Conservation (phyloP, 2,113 vertebrate genomes). For the Noturus placidus region DNA sequence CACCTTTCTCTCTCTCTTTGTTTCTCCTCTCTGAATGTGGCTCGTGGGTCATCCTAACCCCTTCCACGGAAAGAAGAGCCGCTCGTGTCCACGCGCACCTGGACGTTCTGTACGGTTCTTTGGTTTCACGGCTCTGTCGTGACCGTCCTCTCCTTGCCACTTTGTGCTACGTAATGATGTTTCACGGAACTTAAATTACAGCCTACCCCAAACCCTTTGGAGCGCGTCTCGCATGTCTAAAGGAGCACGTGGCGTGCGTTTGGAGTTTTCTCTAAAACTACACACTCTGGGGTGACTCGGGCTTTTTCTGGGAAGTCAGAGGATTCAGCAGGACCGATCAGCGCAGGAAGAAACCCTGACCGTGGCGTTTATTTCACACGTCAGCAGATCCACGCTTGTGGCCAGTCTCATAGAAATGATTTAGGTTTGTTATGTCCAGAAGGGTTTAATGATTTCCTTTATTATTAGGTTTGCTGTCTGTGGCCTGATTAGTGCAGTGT, state of each 20-base stretch:
- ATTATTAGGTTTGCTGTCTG: no score
- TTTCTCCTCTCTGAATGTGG: background rate
- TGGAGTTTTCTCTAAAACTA: background rate
- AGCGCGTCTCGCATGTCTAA: background rate
- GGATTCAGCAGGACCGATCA: background rate
- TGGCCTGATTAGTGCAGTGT: no score
- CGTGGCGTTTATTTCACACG: no score
- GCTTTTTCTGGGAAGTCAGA: background rate
- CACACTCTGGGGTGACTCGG: background rate
- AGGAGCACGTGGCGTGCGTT: background rate
- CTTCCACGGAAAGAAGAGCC: background rate
- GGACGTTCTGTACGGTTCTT: background rate
- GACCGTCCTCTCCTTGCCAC: background rate
- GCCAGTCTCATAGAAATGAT: background rate
- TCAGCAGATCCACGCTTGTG: no score
- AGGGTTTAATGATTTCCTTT: no score
- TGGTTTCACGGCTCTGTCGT: background rate
- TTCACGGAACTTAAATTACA: background rate
- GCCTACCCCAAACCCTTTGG: background rate
- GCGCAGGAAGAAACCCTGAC: no score
- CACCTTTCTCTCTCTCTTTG: constrained; percentile 9
- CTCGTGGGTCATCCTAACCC: background rate
- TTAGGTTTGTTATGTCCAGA: no score
- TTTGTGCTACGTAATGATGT: background rate
- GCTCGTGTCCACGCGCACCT: background rate